These are phyloP conservation scores for Hycleus cichorii DNA, from an alignment of 1,140 invertebrate genomes.

Conservation along the genomic window DNA sequence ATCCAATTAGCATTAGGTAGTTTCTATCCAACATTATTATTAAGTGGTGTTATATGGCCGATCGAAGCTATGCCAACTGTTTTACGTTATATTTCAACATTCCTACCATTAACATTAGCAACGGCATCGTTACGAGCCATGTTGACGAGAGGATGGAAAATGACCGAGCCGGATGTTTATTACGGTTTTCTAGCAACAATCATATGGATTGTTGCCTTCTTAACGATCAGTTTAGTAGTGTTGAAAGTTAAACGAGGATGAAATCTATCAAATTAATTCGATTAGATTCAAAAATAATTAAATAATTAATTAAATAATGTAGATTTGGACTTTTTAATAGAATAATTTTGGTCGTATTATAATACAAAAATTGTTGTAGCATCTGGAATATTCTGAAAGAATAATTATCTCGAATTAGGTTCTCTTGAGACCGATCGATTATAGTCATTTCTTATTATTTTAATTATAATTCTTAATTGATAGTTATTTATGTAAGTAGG, in stretches of 20 bases:
- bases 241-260: constrained; percentile 69
- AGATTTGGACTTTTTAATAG: no score
- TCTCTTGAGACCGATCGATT: no score
- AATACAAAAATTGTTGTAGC: no score
- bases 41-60: constrained; percentile 87
- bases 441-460: no score
- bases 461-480: no score
- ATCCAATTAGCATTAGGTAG: constrained; percentile 90
- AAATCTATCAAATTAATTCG: neutral
- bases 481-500: no score
- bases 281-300: no score
- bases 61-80: constrained; percentile 82
- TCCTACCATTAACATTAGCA: constrained; percentile 83
- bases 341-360: no score
- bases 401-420: no score
- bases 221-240: constrained; percentile 72
- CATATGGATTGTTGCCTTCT: constrained; percentile 81
- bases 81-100: constrained; percentile 72
- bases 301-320: no score
- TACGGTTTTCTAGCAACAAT: constrained; percentile 80
- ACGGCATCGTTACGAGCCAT: constrained; percentile 84
- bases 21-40: constrained; percentile 87
- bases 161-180: constrained; percentile 76
- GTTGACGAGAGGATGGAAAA: constrained; percentile 81
- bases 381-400: no score